Evolutionary conservation across 1,140 invertebrate genomes (phyloP).

Genomic region (Anagrus nilaparvatae): DNA sequence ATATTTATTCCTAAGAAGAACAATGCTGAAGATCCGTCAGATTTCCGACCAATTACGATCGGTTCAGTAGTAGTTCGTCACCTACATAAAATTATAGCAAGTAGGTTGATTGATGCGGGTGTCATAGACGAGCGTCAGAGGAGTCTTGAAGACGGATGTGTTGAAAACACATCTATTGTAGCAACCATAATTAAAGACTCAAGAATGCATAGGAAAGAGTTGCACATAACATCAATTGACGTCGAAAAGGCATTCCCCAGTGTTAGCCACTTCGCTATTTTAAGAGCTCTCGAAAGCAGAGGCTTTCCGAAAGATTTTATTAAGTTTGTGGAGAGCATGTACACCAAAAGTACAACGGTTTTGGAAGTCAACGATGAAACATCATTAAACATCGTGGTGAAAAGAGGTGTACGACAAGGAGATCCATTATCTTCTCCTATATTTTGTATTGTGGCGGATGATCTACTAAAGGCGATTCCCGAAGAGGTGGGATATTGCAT

Average conservation of each 20-base stretch:
- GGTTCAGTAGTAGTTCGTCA: conserved; percentile 30
- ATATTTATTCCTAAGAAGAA: background rate
- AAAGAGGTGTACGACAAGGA: conserved; percentile 6
- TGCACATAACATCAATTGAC: conserved; percentile 17
- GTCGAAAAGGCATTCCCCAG: conserved; percentile 19
- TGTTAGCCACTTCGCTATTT: too few species aligned
- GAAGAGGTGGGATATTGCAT: conserved; percentile 20
- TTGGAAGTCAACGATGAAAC: background rate
- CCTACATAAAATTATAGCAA: conserved; percentile 20
- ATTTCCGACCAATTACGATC: conserved; percentile 35
- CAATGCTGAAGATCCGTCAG: conserved; percentile 17
- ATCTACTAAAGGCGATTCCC: conserved; percentile 14
- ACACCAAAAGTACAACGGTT: conserved; percentile 7
- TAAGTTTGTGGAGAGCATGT: conserved; percentile 5
- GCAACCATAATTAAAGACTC: conserved; percentile 7
- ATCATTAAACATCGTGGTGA: conserved; percentile 4
- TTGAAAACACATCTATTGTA: conserved; percentile 9
- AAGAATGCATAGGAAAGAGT: background rate
- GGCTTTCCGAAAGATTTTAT: conserved; percentile 7
- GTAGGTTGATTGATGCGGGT: background rate
- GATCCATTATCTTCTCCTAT: conserved; percentile 20
- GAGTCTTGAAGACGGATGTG: conserved; percentile 16
- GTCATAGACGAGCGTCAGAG: conserved; percentile 14
- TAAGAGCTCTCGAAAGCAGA: background rate
- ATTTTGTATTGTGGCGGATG: conserved; percentile 13